Evolutionary conservation across 2,888 invertebrate genomes (phyloP).

Genomic region (Lasioglossum calceatum): DNA sequence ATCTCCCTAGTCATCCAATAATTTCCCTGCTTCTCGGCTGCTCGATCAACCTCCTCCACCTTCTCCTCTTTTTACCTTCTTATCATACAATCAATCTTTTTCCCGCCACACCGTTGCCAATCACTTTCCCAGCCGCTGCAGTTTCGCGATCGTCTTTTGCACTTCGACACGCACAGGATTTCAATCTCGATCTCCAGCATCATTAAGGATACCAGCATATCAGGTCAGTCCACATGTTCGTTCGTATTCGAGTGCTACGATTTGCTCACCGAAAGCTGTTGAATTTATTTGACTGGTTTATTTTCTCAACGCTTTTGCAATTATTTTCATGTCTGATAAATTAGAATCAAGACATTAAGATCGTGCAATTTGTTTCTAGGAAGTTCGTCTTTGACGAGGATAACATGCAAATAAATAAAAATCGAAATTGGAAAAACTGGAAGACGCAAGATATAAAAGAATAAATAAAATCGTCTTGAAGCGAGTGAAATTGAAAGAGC

Average conservation of each 20-base stretch:
- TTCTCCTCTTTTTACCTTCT: not conserved
- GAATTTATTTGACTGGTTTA: no score
- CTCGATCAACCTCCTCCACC: not conserved
- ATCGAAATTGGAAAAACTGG: not conserved
- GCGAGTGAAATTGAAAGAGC: no score
- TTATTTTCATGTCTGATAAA: no score
- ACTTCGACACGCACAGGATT: not conserved
- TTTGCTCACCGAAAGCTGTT: no score
- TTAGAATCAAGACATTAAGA: not conserved
- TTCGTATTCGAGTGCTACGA: no score
- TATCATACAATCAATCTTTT: constrained; percentile 4
- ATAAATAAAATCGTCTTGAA: not conserved
- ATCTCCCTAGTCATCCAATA: constrained; percentile 4
- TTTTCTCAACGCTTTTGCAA: no score
- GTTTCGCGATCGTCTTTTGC: not conserved
- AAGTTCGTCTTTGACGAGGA: no score
- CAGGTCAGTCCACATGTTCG: no score
- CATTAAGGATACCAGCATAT: not conserved
- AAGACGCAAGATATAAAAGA: not conserved
- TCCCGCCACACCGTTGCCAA: not conserved
- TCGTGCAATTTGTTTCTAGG: not conserved
- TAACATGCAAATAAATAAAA: no score
- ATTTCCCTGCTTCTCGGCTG: not conserved
- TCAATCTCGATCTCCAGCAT: not conserved
- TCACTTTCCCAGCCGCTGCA: not conserved